A percentile compares a stretch with the other conserved stretches of the same genome.
phyloP scores from a whole-genome alignment of 1,140 invertebrate genomes.

The Brachionus manjavacas region DNA sequence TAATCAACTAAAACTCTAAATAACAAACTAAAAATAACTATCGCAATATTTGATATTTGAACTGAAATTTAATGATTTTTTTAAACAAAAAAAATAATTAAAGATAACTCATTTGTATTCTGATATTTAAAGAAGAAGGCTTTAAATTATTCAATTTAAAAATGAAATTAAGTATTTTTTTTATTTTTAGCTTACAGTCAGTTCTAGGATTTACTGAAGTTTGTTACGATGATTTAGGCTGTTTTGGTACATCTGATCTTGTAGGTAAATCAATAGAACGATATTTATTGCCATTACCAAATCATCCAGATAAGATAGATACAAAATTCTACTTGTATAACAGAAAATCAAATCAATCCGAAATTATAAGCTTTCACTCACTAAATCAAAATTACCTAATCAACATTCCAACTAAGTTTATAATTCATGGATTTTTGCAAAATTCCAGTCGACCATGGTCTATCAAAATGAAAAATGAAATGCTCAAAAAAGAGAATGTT shows the following conservation, averaged over 20 bases:
- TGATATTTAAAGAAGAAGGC: background rate
- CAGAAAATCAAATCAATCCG: background rate
- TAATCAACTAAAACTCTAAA: no score
- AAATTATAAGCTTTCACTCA: background rate
- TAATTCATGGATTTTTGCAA: conserved; percentile 83
- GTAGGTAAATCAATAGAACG: background rate
- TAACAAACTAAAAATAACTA: background rate
- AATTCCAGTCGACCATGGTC: conserved; percentile 45
- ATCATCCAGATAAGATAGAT: background rate
- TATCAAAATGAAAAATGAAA: conserved; percentile 47
- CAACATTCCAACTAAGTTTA: conserved; percentile 67
- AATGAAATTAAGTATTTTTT: background rate
- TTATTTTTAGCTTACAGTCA: background rate
- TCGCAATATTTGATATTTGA: background rate
- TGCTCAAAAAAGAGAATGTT: conserved; percentile 59
- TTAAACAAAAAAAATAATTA: background rate
- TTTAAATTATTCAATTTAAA: background rate
- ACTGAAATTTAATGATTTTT: background rate
- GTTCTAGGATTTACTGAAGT: background rate
- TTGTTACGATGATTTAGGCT: conserved; percentile 21
- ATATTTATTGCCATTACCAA: background rate
- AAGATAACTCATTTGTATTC: background rate
- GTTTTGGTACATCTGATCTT: background rate
- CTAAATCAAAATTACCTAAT: conserved; percentile 59
- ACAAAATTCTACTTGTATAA: conserved; percentile 27